A percentile compares a stretch with the other conserved stretches of the same genome.
These are phyloP conservation scores for Caenorhabditis angaria DNA, from an alignment of 2,888 invertebrate species.

Conservation along the genomic window DNA sequence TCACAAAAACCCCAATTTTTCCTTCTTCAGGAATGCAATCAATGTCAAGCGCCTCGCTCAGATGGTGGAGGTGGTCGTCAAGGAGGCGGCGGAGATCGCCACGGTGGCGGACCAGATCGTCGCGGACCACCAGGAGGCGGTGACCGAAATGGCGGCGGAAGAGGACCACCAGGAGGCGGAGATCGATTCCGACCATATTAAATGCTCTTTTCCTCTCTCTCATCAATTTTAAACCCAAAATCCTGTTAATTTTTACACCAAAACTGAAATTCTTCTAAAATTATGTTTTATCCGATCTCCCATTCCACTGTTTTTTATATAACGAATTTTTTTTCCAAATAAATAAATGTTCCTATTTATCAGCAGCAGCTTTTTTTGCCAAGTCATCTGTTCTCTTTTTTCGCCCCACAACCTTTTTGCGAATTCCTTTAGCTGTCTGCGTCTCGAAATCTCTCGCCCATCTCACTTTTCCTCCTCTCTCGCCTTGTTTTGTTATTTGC, in stretches of 20 bases:
- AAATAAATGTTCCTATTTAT: too few relatives aligned
- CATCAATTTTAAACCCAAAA: too few relatives aligned
- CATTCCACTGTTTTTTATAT: neutral
- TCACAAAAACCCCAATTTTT: neutral
- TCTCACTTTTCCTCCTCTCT: neutral
- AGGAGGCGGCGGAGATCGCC: conserved; percentile 22
- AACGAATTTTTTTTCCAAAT: neutral
- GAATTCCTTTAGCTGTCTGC: neutral
- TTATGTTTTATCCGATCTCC: neutral
- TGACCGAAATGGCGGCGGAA: conserved; percentile 23
- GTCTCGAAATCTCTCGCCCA: neutral
- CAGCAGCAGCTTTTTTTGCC: neutral
- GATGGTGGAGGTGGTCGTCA: conserved; percentile 40
- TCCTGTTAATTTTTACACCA: too few relatives aligned
- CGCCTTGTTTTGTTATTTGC: too few relatives aligned
- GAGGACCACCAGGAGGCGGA: conserved; percentile 31
- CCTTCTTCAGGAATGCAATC: conserved; percentile 55
- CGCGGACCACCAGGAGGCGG: conserved; percentile 30
- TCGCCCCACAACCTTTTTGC: neutral
- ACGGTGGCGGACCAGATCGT: conserved; percentile 16
- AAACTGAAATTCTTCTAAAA: too few relatives aligned
- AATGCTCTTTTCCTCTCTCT: neutral
- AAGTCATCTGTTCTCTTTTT: conserved; percentile 6
- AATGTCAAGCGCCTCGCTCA: conserved; percentile 43
- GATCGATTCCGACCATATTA: conserved; percentile 41